Base-by-base conservation (phyloP, 2,888 invertebrate genomes). In the Drosophila yooni region DNA sequence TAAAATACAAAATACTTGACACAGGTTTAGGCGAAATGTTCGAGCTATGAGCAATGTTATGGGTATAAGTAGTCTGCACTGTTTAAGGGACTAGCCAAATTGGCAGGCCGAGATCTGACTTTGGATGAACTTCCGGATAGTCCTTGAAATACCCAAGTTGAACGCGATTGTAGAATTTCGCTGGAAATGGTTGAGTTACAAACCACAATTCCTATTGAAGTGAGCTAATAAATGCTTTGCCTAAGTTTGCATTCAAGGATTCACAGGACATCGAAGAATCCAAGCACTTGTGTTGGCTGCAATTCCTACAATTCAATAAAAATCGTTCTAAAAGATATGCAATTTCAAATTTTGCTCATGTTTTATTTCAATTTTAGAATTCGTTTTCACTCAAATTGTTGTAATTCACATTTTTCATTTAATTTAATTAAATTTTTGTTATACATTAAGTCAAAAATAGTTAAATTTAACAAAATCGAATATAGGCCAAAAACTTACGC, bases 301-400 rank as follows among this genome's bases (percentile, higher is more conserved):
- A 21, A 21, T 21, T 46, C 15, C 15, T 15, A 10, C 4, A 46
- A 25, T 25, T 15, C 18, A 50, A 50, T 27, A 50, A 50, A 50
- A 18, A 50, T 15, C 11, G 34, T 3, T 34, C 10, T 0, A 15
- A 27, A 54, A 34, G 7, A 18, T 18, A 54, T 27, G 11, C 36
- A 8, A 38, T 56, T 54, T 25, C 25, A 54, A 54, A 27, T 29
- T 29, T 56, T 54, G n/a, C 8, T 38, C 8, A 56, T 4, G 8
- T 27, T 38, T 38, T 38, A 38, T 56, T 56, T 38, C 38, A 56
- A 38, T 38, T 56, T 56, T 56, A 56, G 56, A 56, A 56, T 38
- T 38, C 2, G 13, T 38, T 38, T 56, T 56, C 56, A 56, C 56
- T 56, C 56, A 38, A 38, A 29, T 56, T 56, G 27, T 38, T 54